Percentiles rank a stretch among this genome's conserved stretches.
Evolutionary conservation across 1,140 invertebrate species (phyloP).

Genomic region (Wasmannia auropunctata): DNA sequence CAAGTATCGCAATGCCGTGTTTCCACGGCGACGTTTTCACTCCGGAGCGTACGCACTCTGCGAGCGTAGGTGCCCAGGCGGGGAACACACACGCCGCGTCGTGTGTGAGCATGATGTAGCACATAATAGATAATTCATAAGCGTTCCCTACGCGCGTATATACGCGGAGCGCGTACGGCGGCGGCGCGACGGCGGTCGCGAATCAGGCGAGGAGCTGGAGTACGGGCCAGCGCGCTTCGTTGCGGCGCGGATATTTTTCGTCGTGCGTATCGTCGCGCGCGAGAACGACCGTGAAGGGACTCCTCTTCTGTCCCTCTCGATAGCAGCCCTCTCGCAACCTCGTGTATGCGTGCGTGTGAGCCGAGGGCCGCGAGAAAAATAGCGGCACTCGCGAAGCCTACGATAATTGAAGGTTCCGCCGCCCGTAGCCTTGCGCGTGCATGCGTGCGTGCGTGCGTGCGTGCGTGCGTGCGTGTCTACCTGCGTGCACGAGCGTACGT

Average conservation of each 20-base stretch:
- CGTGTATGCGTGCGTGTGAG: slow-evolving; percentile 14
- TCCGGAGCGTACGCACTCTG: neutral
- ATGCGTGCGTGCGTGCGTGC: neutral
- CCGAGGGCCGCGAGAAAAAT: slow-evolving; percentile 61
- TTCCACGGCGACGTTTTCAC: neutral
- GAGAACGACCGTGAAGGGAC: neutral
- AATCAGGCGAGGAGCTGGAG: slow-evolving; percentile 55
- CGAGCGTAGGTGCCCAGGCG: neutral
- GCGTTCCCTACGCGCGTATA: slow-evolving; percentile 42
- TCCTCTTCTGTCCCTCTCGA: slow-evolving; percentile 30
- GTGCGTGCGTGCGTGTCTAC: neutral
- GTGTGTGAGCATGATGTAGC: slow-evolving; percentile 55
- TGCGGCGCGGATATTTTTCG: slow-evolving; percentile 37
- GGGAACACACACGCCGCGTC: neutral
- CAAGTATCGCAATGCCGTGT: neutral
- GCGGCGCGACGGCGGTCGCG: neutral
- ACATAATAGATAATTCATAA: slow-evolving; percentile 70
- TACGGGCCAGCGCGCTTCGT: neutral
- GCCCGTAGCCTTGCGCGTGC: slow-evolving; percentile 35
- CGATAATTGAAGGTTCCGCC: slow-evolving; percentile 65
- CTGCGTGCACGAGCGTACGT: slow-evolving; percentile 15
- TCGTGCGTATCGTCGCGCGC: slow-evolving; percentile 1
- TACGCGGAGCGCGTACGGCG: too few species aligned
- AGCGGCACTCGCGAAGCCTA: slow-evolving; percentile 59
- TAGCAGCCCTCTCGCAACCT: slow-evolving; percentile 18